These are phyloP conservation scores for Prolemur simus DNA, from an alignment of 2,113 vertebrate species.

Conservation along the genomic window DNA sequence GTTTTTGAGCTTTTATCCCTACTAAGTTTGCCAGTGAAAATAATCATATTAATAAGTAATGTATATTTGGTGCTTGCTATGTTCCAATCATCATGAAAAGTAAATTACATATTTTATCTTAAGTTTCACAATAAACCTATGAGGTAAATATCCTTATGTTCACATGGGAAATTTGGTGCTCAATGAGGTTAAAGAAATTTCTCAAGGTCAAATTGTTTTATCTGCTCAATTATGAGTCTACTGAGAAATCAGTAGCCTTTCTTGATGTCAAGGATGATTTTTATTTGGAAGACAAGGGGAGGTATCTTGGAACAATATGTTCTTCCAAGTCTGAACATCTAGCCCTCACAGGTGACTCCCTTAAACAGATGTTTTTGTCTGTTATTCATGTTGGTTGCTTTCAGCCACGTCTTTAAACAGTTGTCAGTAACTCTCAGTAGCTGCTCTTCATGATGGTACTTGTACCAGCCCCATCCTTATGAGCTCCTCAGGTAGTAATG, in stretches of 20 bases:
- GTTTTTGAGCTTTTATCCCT: constrained; percentile 28
- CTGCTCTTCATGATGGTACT: background rate
- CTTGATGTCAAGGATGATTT: constrained; percentile 16
- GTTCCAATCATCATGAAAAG: constrained; percentile 16
- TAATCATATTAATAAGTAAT: constrained; percentile 34
- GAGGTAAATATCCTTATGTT: background rate
- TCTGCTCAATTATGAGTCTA: constrained; percentile 25
- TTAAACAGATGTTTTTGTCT: background rate
- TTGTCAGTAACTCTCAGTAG: background rate
- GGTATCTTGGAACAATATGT: background rate
- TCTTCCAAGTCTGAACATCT: constrained; percentile 11
- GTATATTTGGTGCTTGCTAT: constrained; percentile 43
- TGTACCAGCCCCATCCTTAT: background rate
- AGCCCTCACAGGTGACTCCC: background rate
- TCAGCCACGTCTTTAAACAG: background rate
- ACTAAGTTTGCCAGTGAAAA: constrained; percentile 47
- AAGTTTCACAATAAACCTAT: constrained; percentile 8
- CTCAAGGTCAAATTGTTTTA: constrained; percentile 26
- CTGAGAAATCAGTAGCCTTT: constrained; percentile 30
- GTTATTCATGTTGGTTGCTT: background rate
- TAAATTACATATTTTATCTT: constrained; percentile 46
- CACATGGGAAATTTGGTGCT: constrained; percentile 11
- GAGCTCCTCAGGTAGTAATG: background rate
- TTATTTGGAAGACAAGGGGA: constrained; percentile 6
- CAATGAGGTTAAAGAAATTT: constrained; percentile 11